Base-by-base conservation (phyloP, 2,888 invertebrate species). In the Charanyca ferruginea region DNA sequence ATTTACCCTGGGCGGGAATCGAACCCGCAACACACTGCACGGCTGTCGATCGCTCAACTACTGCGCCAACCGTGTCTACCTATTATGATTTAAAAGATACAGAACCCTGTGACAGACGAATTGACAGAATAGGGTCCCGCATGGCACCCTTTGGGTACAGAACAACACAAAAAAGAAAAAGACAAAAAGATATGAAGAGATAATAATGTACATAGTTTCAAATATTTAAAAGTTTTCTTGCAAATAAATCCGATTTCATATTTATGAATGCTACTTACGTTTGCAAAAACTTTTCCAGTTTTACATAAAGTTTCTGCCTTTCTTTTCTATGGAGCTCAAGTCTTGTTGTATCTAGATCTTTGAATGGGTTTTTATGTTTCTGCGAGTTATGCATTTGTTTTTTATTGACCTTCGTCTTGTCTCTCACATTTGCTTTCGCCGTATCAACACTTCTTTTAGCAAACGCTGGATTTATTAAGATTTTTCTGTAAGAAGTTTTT, bases 201-300 rank as follows among this genome's bases (percentile, higher is more conserved):
- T 13, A n/a, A 16, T 3, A 11, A 35, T 28, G 41, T 6, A 66
- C 22, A 48, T 65, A 53, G 59, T 47, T 51, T 59, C 3, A 54
- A 76, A 79, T 66, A 47, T 62, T 64, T 18, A 25, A 59, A 51
- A 63, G 51, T 72, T 57, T 49, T 22, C 28, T 18, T 6, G 22
- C 18, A 64, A 79, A 69, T 53, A 73, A 78, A 69, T 68, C 57
- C 38, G 41, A 55, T 66, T 60, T 42, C 38, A 63, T 53, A 73
- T 80, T 72, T 77, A 73, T 64, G 49, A 77, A 80, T 49, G 57
- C 79, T 79, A 96, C 97, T 96, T 92, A 97, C 97, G 96, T 96
- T 83, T 95, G 93, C 68, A 97, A 90, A 86, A 97, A 95, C 80
- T 93, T 95, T 89, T 97, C 97, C 52, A 97, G 86, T 90, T 97